Base-by-base conservation (phyloP, 1,140 invertebrate species). In the Coenobita brevimanus region DNA sequence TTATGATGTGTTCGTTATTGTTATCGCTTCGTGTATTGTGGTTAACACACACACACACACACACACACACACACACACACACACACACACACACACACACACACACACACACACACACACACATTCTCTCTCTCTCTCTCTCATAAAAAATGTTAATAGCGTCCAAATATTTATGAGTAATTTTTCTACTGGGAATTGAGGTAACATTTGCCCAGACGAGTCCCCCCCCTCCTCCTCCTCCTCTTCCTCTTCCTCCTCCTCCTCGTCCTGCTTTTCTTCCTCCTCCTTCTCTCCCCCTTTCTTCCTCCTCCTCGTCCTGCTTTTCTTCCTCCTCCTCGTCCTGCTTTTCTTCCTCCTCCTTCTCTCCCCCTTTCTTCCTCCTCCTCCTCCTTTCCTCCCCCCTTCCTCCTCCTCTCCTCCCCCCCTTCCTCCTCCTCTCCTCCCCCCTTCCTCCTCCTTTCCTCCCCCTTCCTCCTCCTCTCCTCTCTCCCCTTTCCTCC, bases 171-270 rank as follows among this genome's bases (percentile, higher is more conserved):
- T n/a, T n/a, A n/a, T n/a, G n/a, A n/a, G n/a, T n/a, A n/a, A n/a
- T n/a, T n/a, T n/a, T n/a, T n/a, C n/a, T n/a, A n/a, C n/a, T n/a
- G n/a, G n/a, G n/a, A n/a, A n/a, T n/a, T n/a, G n/a, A n/a, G n/a
- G n/a, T n/a, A n/a, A n/a, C n/a, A n/a, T n/a, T n/a, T n/a, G n/a
- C n/a, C n/a, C n/a, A n/a, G n/a, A n/a, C n/a, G n/a, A n/a, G n/a
- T n/a, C n/a, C 75, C 50, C 78, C 8, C n/a, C 1, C 54, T 50
- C 21, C 43, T 24, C 17, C 76, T 60, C 50, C 21, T 60, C 33
- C 27, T 30, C 33, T 13, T 36, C 30, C 78, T 33, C 78, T 33
- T 60, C 33, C 76, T 80, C n/a, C 41, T 21, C 54, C 76, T 80
- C 76, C 41, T 21, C 13, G 30, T 38, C 21, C 33, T 46, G 21